These are phyloP conservation scores for Haplochromis vanheusdeni DNA, from an alignment of 2,113 vertebrate genomes.

Conservation along the genomic window DNA sequence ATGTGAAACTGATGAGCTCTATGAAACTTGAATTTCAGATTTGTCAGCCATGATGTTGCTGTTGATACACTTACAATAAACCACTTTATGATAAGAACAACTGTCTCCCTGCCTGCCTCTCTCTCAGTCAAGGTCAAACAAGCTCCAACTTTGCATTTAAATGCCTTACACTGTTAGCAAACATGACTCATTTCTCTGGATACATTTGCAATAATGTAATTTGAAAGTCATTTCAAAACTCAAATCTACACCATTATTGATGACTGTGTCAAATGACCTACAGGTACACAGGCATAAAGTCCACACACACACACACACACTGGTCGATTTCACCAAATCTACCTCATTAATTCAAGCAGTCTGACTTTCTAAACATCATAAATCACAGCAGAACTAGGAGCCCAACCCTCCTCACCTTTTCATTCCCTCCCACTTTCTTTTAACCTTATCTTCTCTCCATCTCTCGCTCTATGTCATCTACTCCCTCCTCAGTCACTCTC, in stretches of 20 bases:
- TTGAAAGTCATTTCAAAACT: conserved; percentile 40
- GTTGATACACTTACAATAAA: background rate
- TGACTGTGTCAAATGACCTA: conserved; percentile 38
- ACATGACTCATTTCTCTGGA: conserved; percentile 18
- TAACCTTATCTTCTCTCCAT: conserved; percentile 37
- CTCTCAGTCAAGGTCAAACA: conserved; percentile 13
- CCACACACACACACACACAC: background rate
- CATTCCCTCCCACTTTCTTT: conserved; percentile 11
- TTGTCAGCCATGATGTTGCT: background rate
- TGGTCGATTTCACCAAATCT: conserved; percentile 45
- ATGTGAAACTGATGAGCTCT: background rate
- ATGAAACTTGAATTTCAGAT: background rate
- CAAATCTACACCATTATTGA: conserved; percentile 39
- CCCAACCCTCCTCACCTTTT: conserved; percentile 39
- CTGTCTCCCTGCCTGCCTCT: background rate
- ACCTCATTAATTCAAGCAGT: conserved; percentile 57
- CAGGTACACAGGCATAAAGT: background rate
- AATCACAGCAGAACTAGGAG: conserved; percentile 47
- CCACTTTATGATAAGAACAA: background rate
- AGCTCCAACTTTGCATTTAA: background rate
- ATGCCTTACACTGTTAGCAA: background rate
- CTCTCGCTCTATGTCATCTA: conserved; percentile 32
- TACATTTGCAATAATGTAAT: conserved; percentile 19
- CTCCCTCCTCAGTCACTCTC: conserved; percentile 39
- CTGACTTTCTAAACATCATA: conserved; percentile 62